Conservation (phyloP, 2,113 vertebrate species). For the Vireo altiloquus region DNA sequence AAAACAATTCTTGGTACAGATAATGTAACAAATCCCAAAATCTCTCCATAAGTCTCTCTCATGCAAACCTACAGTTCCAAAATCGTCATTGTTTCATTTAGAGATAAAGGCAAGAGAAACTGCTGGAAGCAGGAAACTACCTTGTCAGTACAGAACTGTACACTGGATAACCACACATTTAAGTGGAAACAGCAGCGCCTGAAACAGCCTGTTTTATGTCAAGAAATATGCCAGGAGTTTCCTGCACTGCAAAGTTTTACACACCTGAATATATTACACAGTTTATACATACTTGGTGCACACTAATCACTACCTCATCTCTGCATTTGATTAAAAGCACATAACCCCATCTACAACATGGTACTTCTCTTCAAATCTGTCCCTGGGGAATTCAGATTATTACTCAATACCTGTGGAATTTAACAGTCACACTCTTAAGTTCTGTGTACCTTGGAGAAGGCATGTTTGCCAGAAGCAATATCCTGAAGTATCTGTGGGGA, state of each 20-base stretch:
- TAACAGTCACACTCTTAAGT: neutral
- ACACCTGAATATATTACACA: neutral
- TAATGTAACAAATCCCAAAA: neutral
- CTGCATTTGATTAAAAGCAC: neutral
- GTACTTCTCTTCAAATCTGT: neutral
- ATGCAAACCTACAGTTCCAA: neutral
- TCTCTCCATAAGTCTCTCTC: neutral
- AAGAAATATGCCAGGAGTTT: neutral
- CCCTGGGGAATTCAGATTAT: neutral
- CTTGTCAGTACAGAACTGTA: neutral
- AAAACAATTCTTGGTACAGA: neutral
- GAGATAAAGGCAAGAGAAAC: neutral
- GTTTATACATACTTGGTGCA: neutral
- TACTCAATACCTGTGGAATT: neutral
- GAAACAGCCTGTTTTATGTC: neutral
- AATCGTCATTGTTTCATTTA: neutral
- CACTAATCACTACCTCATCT: neutral
- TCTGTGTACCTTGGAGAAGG: slow-evolving; percentile 84
- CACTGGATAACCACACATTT: neutral
- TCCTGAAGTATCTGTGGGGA: slow-evolving; percentile 85
- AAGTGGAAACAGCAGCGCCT: neutral
- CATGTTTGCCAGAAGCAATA: slow-evolving; percentile 84
- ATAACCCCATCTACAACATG: neutral
- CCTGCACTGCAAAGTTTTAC: neutral
- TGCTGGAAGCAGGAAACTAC: neutral